Percentiles rank a stretch among this genome's conserved stretches.
phyloP scores from a whole-genome alignment of 2,113 vertebrate species.

The Scopus umbretta region DNA sequence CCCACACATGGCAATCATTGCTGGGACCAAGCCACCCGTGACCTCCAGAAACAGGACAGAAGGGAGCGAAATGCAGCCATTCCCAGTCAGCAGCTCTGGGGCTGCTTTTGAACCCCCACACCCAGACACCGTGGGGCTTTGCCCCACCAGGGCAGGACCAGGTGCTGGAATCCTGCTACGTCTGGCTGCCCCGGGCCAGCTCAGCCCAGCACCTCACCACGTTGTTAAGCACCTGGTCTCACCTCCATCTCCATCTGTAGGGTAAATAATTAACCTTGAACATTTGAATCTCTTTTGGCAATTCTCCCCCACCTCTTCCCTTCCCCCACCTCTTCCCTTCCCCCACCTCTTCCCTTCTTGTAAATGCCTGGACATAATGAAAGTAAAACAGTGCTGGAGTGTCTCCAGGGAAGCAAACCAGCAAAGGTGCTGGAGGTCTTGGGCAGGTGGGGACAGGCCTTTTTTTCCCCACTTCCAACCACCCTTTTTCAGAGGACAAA shows the following conservation, averaged over 20 bases:
- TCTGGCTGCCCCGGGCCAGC: background rate
- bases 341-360: background rate
- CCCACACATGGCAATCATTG: background rate
- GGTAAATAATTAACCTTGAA: constrained; percentile 22
- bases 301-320: background rate
- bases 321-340: background rate
- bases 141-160: background rate
- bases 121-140: rapidly evolving
- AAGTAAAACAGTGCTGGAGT: background rate
- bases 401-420: background rate
- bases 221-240: background rate
- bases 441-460: background rate
- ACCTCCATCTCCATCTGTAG: rapidly evolving
- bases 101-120: background rate
- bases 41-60: background rate
- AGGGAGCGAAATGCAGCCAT: background rate
- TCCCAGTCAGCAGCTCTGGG: background rate
- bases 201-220: background rate
- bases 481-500: background rate
- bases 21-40: rapidly evolving
- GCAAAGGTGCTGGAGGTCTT: background rate
- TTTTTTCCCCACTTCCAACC: background rate
- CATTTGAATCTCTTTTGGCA: rapidly evolving
- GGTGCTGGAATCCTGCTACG: background rate
- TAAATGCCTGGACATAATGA: background rate